Evolutionary conservation across 2,113 vertebrate genomes (phyloP).

Genomic region (Sturnira hondurensis): DNA sequence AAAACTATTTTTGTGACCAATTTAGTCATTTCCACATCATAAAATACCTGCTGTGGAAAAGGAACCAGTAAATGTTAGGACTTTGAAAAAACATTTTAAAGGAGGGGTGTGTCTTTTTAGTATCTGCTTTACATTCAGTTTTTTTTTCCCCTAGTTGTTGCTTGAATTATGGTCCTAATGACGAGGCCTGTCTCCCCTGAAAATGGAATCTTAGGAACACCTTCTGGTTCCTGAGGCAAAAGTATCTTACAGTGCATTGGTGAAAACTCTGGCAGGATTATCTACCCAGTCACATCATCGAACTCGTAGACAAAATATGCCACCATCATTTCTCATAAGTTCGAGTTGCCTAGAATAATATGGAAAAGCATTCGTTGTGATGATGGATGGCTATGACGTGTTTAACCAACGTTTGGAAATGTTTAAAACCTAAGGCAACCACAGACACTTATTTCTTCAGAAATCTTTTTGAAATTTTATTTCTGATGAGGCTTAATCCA

Average conservation of each 20-base stretch:
- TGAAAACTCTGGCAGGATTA: not conserved
- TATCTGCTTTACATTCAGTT: not conserved
- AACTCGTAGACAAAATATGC: not conserved
- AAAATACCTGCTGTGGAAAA: not conserved
- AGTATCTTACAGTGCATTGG: not conserved
- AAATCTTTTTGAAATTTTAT: slow-evolving; percentile 32
- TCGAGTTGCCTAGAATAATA: not conserved
- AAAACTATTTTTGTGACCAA: slow-evolving; percentile 29
- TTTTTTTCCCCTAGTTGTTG: not conserved
- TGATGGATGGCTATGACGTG: not conserved
- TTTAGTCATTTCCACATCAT: slow-evolving; percentile 19
- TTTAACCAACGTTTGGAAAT: not conserved
- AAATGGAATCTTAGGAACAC: not conserved
- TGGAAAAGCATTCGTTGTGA: not conserved
- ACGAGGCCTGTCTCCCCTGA: not conserved
- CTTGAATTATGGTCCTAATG: not conserved
- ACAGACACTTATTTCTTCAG: not conserved
- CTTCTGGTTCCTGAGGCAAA: not conserved
- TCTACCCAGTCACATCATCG: not conserved
- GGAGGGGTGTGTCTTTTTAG: not conserved
- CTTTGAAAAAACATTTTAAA: not conserved
- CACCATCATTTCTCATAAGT: not conserved
- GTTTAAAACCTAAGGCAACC: not conserved
- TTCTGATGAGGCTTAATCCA: slow-evolving; percentile 40
- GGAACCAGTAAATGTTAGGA: not conserved